Conservation (phyloP, 92 coral and sea anemone genomes). For the Phenganax stokvisi region DNA sequence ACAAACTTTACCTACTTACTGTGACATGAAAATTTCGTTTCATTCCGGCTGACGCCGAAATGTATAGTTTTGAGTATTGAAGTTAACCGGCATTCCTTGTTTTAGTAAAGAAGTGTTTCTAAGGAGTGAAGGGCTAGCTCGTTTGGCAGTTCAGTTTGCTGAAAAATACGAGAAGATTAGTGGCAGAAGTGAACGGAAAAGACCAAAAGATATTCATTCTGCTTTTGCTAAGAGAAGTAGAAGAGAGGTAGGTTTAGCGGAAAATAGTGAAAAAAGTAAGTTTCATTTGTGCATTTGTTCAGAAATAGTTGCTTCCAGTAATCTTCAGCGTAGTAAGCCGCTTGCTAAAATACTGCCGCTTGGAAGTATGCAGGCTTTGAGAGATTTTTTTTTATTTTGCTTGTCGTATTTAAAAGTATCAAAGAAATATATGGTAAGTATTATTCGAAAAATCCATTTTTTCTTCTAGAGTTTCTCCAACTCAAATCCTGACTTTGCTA, state of each 20-base stretch:
- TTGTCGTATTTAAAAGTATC: not conserved
- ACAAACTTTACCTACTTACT: no score
- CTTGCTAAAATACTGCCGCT: no score
- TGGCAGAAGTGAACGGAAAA: slow-evolving; percentile 56
- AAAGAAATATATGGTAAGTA: not conserved
- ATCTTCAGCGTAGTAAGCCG: no score
- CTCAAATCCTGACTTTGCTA: slow-evolving; percentile 62
- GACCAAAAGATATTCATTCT: slow-evolving; percentile 38
- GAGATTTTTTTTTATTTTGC: not conserved
- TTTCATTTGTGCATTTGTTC: not conserved
- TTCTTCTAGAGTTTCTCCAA: slow-evolving; percentile 53
- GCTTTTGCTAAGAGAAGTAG: not conserved
- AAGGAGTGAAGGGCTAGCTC: slow-evolving; percentile 81
- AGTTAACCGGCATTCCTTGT: not conserved
- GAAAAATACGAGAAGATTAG: slow-evolving; percentile 64
- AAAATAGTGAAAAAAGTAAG: not conserved
- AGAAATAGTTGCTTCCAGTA: no score
- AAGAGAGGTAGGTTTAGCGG: slow-evolving; percentile 1
- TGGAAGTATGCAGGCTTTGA: no score
- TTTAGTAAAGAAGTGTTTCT: slow-evolving; percentile 78
- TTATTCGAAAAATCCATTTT: not conserved
- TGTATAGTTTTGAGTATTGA: not conserved
- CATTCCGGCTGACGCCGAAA: no score
- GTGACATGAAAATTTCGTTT: no score
- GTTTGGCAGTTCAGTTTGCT: slow-evolving; percentile 79